Evolutionary conservation across 2,797 vertebrate genomes (phyloP), one percentile per base, ranked within the genome.

Genomic region (Labeo calbasu): DNA sequence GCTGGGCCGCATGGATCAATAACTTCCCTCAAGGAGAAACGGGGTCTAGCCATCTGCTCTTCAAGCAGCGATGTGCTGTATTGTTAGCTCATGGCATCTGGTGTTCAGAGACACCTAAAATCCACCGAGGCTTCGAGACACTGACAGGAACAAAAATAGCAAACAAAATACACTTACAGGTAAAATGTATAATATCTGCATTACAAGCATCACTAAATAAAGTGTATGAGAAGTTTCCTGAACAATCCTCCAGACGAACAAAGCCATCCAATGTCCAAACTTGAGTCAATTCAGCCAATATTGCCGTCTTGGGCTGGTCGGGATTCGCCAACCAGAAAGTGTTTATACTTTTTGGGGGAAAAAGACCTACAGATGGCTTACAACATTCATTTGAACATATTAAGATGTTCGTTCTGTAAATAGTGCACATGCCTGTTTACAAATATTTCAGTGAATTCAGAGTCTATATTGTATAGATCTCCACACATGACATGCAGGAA

Each of bases 1-100:
- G 21, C 65, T 61, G 23, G 32, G 66, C 61, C 15, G 50, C 21
- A 70, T 61, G 28, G 83, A 84, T 86, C 86, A 84, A 86, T 84
- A 81, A 32, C 55, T 73, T 81, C n/a, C 57, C 46, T 81, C 63
- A 82, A 82, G 76, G 21, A 84, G 65, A 81, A 71, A 15, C 23
- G 25, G 57, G 43, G 50, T 65, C 65, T 84, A 53, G 77, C 77
- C 79, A 70, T 80, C 66, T 75, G 40, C 25, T 79, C 53, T 50
- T 81, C 23, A 84, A 78, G 77, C 28, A 79, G 28, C 7, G 55
- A 72, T 53, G 21, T 72, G 32, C 15, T 72, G 28, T 61, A 23
- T 71, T 69, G 63, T 68, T 83, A 68, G 61, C 73, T 57, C 63
- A 48, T 25, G 61, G 65, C 53, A 77, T 57, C 63, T 70, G 76